Evolutionary conservation across 2,113 vertebrate species (phyloP).

Genomic region (Cyprinodon tularosa): DNA sequence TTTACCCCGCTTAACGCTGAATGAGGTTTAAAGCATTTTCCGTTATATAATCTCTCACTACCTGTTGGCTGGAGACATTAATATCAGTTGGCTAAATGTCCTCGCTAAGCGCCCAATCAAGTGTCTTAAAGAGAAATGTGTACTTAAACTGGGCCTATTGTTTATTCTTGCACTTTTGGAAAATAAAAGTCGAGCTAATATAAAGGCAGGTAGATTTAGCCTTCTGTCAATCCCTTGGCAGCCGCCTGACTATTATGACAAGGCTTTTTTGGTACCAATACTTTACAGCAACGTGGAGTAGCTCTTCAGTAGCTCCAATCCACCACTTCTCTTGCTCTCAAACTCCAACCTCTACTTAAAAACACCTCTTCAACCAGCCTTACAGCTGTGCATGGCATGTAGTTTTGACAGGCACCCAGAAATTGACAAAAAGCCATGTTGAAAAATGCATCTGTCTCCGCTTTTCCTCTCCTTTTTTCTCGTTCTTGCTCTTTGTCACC

Average conservation of each 20-base stretch:
- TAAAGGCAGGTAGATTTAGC: background rate
- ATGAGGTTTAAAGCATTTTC: constrained; percentile 31
- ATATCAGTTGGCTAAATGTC: constrained; percentile 21
- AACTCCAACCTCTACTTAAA: constrained; percentile 50
- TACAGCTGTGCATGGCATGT: constrained; percentile 46
- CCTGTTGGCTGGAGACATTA: constrained; percentile 24
- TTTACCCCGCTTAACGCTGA: background rate
- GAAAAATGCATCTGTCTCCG: constrained; percentile 58
- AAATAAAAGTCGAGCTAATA: background rate
- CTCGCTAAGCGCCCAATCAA: background rate
- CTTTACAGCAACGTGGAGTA: constrained; percentile 36
- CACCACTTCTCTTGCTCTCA: constrained; percentile 41
- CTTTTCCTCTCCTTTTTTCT: constrained; percentile 33
- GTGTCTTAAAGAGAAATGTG: constrained; percentile 7
- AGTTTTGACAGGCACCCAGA: constrained; percentile 64
- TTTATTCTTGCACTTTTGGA: background rate
- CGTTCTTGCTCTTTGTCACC: constrained; percentile 65
- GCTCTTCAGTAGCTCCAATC: constrained; percentile 40
- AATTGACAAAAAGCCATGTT: constrained; percentile 70
- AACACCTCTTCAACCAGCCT: constrained; percentile 47
- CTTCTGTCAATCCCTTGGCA: background rate
- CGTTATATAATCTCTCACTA: constrained; percentile 24
- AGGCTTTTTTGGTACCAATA: constrained; percentile 14
- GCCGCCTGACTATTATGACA: background rate
- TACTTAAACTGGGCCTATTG: background rate